phyloP scores from a whole-genome alignment of 1,140 invertebrate genomes.

The Daktulosphaira vitifoliae region DNA sequence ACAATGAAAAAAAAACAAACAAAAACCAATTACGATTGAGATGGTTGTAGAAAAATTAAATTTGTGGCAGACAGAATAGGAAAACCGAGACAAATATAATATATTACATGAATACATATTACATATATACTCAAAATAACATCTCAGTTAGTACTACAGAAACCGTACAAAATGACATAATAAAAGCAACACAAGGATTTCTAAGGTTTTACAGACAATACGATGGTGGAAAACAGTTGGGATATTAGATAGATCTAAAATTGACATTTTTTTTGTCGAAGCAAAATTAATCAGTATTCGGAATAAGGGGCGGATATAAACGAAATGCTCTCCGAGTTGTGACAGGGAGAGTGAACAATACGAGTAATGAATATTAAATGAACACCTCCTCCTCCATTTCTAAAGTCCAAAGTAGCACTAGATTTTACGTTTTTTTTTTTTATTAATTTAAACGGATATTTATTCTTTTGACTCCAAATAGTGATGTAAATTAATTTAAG shows the following conservation, averaged over 20 bases:
- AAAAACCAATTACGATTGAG: not conserved
- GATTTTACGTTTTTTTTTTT: conserved; percentile 14
- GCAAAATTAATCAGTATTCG: conserved; percentile 31
- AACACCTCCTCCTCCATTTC: not conserved
- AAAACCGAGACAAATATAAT: not conserved
- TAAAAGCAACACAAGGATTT: conserved; percentile 16
- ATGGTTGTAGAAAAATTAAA: conserved; percentile 2
- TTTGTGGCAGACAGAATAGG: not conserved
- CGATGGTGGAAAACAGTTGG: not conserved
- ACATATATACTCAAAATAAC: not conserved
- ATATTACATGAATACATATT: not conserved
- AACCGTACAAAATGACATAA: conserved; percentile 18
- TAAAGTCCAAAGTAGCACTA: not conserved
- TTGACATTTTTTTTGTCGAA: not conserved
- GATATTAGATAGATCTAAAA: not conserved
- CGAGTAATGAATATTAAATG: conserved; percentile 24
- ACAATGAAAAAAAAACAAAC: not conserved
- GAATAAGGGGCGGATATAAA: not conserved
- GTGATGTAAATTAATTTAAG: not conserved
- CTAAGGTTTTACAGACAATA: conserved; percentile 7
- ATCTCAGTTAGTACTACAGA: conserved; percentile 17
- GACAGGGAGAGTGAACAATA: not conserved
- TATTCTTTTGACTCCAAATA: conserved; percentile 10
- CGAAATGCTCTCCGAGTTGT: not conserved
- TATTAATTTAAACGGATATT: conserved; percentile 30